A percentile compares a stretch with the other conserved stretches of the same genome.
phyloP scores from a whole-genome alignment of 1,140 invertebrate genomes.

The Trichogramma pretiosum region DNA sequence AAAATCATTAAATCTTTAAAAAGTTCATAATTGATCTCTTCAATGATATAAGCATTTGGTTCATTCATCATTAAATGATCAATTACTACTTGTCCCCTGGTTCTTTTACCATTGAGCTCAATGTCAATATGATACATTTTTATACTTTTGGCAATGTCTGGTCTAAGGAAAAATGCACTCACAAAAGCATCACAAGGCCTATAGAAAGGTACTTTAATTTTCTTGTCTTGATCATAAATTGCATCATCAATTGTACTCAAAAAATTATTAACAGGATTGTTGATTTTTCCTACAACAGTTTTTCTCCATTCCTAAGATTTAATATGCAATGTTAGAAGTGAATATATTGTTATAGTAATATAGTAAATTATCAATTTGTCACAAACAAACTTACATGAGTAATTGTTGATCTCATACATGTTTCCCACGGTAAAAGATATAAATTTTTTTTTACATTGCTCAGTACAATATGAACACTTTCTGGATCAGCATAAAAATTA shows the following conservation, averaged over 20 bases:
- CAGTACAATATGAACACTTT: conserved; percentile 66
- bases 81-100: conserved; percentile 53
- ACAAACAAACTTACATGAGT: conserved; percentile 39
- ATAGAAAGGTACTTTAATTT: conserved; percentile 38
- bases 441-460: conserved; percentile 48
- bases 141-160: conserved; percentile 27
- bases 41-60: conserved; percentile 49
- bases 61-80: conserved; percentile 46
- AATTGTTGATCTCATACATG: conserved; percentile 44
- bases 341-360: conserved; percentile 2
- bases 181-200: conserved; percentile 50
- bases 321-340: neutral
- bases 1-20: conserved; percentile 43
- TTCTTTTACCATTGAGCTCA: conserved; percentile 48
- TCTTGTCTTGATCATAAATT: conserved; percentile 26
- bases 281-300: conserved; percentile 39
- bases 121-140: conserved; percentile 45
- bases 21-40: conserved; percentile 43
- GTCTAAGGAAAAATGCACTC: conserved; percentile 45
- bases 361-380: neutral
- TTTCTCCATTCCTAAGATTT: conserved; percentile 50
- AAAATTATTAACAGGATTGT: conserved; percentile 41
- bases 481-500: conserved; percentile 71
- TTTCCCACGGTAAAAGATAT: conserved; percentile 57
- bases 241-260: conserved; percentile 48